Evolutionary conservation across 2,797 vertebrate genomes (phyloP).

Genomic region (Nyctibius grandis): DNA sequence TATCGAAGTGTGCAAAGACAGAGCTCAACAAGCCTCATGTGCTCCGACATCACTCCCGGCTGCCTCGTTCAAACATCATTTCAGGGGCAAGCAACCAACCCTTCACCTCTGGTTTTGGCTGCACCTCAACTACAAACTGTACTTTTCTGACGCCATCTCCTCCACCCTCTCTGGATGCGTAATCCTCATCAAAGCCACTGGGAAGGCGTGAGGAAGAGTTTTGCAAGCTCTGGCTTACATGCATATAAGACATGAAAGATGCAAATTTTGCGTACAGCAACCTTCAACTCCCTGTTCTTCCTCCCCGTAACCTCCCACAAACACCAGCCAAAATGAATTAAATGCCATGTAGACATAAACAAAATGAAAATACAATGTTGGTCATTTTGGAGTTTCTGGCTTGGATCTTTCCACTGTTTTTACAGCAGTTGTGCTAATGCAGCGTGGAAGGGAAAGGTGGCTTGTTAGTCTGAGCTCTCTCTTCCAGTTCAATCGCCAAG

Average conservation of each 20-base stretch:
- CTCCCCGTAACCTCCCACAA: not conserved
- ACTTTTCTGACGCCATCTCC: not conserved
- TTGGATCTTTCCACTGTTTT: not conserved
- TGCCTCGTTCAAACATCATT: not conserved
- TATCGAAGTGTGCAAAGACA: not conserved
- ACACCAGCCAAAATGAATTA: not conserved
- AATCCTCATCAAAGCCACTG: not conserved
- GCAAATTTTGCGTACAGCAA: not conserved
- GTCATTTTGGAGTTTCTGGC: not conserved
- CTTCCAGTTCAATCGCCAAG: not conserved
- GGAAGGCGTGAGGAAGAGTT: not conserved
- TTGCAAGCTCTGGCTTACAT: not conserved
- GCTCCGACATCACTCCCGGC: rapidly evolving
- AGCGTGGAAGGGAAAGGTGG: not conserved
- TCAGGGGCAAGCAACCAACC: not conserved
- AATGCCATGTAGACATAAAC: not conserved
- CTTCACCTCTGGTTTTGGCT: not conserved
- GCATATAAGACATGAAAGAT: not conserved
- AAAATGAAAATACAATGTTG: not conserved
- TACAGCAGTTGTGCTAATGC: not conserved
- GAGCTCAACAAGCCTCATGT: not conserved
- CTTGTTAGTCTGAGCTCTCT: not conserved
- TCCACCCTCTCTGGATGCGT: not conserved
- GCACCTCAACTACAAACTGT: not conserved
- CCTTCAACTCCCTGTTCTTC: not conserved